Evolutionary conservation across 2,113 vertebrate species (phyloP).

Genomic region (Setophaga coronata): DNA sequence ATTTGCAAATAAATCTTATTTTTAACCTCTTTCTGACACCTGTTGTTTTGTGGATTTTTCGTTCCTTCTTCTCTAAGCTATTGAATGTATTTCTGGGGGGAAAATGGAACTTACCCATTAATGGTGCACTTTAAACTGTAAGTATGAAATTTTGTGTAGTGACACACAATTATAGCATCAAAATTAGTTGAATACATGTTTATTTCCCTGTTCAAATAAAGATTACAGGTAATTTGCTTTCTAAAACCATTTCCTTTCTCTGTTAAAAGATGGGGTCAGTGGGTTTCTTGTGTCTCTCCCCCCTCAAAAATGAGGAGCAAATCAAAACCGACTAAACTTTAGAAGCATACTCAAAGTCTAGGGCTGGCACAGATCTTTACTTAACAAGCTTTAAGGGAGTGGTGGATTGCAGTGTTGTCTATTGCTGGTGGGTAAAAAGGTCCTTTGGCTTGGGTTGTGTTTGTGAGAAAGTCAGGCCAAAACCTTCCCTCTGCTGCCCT

Average conservation of each 20-base stretch:
- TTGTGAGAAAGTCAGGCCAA: not conserved
- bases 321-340: not conserved
- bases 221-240: not conserved
- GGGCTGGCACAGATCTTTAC: not conserved
- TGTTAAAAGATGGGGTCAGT: not conserved
- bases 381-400: not conserved
- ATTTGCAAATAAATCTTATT: constrained; percentile 64
- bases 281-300: not conserved
- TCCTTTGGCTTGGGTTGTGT: not conserved
- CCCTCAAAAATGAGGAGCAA: not conserved
- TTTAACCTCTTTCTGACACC: constrained; percentile 37
- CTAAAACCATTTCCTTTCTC: not conserved
- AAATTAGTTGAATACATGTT: not conserved
- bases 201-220: not conserved
- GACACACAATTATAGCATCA: not conserved
- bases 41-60: not conserved
- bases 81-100: not conserved
- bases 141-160: not conserved
- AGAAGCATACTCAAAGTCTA: not conserved
- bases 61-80: not conserved
- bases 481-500: not conserved
- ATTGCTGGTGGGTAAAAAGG: not conserved
- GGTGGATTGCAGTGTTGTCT: not conserved
- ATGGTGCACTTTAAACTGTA: not conserved
- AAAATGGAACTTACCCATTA: not conserved